Base-by-base conservation (phyloP, 2,113 vertebrate species). In the Craseonycteris thonglongyai region DNA sequence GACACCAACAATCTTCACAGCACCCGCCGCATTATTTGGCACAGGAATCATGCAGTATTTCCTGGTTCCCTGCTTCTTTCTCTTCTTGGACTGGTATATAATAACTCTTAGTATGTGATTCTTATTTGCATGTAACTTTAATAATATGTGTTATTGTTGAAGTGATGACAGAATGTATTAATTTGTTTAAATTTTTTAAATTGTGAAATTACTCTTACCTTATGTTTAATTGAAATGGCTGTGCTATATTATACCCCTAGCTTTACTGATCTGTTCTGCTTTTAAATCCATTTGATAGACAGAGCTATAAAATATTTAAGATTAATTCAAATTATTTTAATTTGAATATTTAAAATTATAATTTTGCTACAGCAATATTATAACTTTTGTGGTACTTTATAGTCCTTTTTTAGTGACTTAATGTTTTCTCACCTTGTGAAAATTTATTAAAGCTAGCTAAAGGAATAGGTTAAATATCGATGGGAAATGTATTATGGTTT, bases 231-330 rank as follows among this genome's bases (percentile, higher is more conserved):
- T 84, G 58, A 86, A 96, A 75, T 82, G 69, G n/a, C 74, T 93
- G 7, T 95, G 82, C 86, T 79, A 61, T 0, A 0, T 88, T 75
- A 35, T 80, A 80, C 45, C 61, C 79, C 47, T 90, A 74, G 35
- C 42, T 97, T 95, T 97, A 90, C 83, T 15, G 79, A 68, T 81
- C 95, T 88, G 78, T 74, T 96, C 83, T 96, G 78, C 91, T 90
- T 97, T 96, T 94, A 74, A 87, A 93, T 93, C 92, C 86, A 85
- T 94, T 78, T 95, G 58, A 74, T 95, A 81, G 94, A 56, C 74
- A 94, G 75, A 88, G 38, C 86, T 58, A 49, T 97, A 93, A 96
- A 96, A 81, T 92, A 92, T 92, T 68, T 69, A 72, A 95, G 89
- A 81, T 86, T 94, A 96, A 94, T 72, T 38, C 40, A 45, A 5